These are phyloP conservation scores for Steinernema carpocapsae DNA, from an alignment of 2,888 invertebrate species.

Conservation along the genomic window DNA sequence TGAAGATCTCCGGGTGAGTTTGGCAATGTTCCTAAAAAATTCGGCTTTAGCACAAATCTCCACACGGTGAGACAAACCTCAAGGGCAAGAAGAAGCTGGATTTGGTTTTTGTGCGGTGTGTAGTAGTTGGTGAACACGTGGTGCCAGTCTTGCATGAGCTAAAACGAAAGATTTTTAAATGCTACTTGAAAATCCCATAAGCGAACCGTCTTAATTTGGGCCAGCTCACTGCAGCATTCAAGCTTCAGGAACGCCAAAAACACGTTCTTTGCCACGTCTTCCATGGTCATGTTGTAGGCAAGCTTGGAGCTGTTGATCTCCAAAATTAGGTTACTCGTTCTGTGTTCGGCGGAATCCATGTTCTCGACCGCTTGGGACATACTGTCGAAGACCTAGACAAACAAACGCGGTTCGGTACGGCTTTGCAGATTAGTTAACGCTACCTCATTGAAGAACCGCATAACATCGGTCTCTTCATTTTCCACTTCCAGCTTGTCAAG, in stretches of 20 bases:
- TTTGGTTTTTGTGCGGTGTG: slow-evolving; percentile 43
- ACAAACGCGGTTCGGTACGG: background rate
- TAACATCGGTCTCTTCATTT: background rate
- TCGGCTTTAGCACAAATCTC: background rate
- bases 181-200: background rate
- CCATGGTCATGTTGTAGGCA: slow-evolving; percentile 62
- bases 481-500: background rate
- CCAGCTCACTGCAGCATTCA: background rate
- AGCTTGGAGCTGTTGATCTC: slow-evolving; percentile 66
- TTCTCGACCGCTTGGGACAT: background rate
- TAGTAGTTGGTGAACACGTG: slow-evolving; percentile 59
- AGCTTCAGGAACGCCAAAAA: slow-evolving; percentile 55
- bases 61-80: slow-evolving; percentile 42
- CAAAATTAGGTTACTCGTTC: slow-evolving; percentile 56
- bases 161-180: too few species aligned
- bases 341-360: slow-evolving; percentile 11
- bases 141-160: slow-evolving; percentile 52
- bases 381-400: background rate
- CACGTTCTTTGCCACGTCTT: slow-evolving; percentile 55
- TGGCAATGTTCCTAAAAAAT: background rate
- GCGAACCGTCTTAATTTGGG: background rate
- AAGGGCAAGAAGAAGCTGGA: slow-evolving; percentile 58
- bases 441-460: slow-evolving; percentile 10
- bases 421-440: background rate
- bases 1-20: background rate